Evolutionary conservation across 2,888 invertebrate species (phyloP).

Genomic region (Tipula lateralis): DNA sequence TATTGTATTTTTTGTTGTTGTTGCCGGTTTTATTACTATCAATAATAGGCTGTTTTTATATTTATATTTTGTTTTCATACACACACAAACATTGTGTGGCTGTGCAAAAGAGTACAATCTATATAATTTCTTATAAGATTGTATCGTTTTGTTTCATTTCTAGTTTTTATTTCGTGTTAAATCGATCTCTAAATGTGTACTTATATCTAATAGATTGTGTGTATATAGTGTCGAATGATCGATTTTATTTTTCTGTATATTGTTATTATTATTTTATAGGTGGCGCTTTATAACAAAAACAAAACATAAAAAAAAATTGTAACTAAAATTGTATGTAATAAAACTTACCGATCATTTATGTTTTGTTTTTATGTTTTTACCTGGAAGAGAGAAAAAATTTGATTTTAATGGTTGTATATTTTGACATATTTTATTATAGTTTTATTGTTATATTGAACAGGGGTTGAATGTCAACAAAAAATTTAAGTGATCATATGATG

Average conservation of each 20-base stretch:
- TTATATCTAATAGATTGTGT: neutral
- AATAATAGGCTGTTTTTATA: slow-evolving; percentile 25
- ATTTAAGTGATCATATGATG: slow-evolving; percentile 25
- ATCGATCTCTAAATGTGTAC: neutral
- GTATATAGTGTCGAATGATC: neutral
- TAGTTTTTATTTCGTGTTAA: slow-evolving; percentile 6
- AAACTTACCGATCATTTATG: neutral
- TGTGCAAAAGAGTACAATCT: neutral
- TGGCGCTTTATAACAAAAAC: slow-evolving; percentile 28
- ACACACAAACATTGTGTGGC: neutral
- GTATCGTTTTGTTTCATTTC: neutral
- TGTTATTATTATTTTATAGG: slow-evolving; percentile 27
- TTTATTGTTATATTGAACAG: slow-evolving; percentile 28
- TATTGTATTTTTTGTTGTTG: slow-evolving; percentile 9
- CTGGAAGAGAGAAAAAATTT: slow-evolving; percentile 3
- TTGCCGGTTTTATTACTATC: slow-evolving; percentile 24
- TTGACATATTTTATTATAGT: slow-evolving; percentile 28
- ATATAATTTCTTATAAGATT: neutral
- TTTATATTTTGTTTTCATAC: slow-evolving; percentile 14
- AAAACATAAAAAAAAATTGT: neutral
- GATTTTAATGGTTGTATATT: slow-evolving; percentile 28
- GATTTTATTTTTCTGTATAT: neutral
- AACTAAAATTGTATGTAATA: slow-evolving; percentile 13
- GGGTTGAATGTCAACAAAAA: slow-evolving; percentile 20
- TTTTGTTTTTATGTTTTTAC: slow-evolving; percentile 12